These are phyloP conservation scores for Scaptodrosophila latifasciaeformis DNA, from an alignment of 2,888 invertebrate genomes.

Conservation along the genomic window DNA sequence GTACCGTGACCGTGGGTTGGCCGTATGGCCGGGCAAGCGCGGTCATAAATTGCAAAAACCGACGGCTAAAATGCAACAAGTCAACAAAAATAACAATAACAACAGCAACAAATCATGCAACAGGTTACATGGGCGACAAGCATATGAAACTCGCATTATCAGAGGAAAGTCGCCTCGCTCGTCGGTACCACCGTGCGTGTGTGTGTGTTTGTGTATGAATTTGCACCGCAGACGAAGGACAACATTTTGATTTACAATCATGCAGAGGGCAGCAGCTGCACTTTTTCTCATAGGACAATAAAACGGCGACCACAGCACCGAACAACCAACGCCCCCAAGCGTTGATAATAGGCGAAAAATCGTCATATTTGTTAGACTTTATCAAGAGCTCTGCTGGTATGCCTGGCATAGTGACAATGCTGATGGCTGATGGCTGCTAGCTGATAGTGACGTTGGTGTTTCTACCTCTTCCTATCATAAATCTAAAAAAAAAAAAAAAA, in stretches of 20 bases:
- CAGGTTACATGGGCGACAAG: constrained; percentile 37
- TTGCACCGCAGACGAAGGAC: no score
- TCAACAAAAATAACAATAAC: constrained; percentile 3
- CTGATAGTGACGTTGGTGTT: constrained; percentile 17
- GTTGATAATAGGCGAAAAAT: constrained; percentile 64
- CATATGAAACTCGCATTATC: background rate
- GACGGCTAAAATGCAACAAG: constrained; percentile 9
- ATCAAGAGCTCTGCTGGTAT: constrained; percentile 29
- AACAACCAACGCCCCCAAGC: constrained; percentile 7
- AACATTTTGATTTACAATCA: constrained; percentile 60
- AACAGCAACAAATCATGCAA: constrained; percentile 55
- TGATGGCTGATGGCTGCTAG: no score
- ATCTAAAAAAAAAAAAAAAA: constrained; percentile 30
- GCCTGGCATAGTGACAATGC: no score
- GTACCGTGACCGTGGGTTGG: no score
- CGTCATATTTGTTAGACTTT: constrained; percentile 53
- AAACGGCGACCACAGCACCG: constrained; percentile 24
- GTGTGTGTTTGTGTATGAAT: background rate
- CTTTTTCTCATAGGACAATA: constrained; percentile 54
- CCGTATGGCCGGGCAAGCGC: background rate
- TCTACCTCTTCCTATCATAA: constrained; percentile 55
- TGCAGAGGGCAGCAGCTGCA: constrained; percentile 45
- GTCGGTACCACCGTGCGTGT: constrained; percentile 14
- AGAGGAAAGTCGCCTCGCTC: background rate
- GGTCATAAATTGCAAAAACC: constrained; percentile 14